phyloP scores from a whole-genome alignment of 2,113 vertebrate species.

The Protobothrops mucrosquamatus region DNA sequence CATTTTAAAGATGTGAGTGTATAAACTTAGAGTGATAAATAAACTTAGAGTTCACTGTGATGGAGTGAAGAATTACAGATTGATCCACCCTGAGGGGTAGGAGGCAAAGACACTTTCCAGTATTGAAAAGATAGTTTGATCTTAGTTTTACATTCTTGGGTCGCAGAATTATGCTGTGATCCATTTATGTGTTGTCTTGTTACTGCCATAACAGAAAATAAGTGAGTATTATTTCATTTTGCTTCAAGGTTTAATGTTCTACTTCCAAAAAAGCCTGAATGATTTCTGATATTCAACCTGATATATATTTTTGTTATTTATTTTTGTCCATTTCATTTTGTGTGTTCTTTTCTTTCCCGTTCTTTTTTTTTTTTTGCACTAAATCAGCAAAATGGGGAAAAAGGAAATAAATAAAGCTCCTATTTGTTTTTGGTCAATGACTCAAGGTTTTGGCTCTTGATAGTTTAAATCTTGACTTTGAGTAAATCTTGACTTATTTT shows the following conservation, averaged over 20 bases:
- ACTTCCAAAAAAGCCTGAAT: neutral
- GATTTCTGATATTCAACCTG: neutral
- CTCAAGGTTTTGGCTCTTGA: neutral
- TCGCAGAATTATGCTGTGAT: neutral
- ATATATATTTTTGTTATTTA: neutral
- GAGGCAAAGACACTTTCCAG: neutral
- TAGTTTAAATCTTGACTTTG: no score
- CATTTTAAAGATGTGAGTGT: neutral
- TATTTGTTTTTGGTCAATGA: neutral
- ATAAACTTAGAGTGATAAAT: neutral
- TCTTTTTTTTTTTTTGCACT: neutral
- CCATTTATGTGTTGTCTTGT: neutral
- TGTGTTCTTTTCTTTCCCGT: neutral
- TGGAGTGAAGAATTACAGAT: neutral
- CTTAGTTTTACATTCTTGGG: neutral
- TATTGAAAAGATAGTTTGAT: neutral
- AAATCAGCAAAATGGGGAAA: neutral
- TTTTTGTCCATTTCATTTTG: neutral
- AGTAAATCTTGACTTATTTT: no score
- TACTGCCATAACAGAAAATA: neutral
- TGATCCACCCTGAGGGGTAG: neutral
- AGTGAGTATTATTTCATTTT: neutral
- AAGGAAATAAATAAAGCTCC: neutral
- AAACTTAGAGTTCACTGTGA: neutral
- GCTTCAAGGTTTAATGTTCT: neutral